phyloP scores from a whole-genome alignment of 2,797 vertebrate species.

The Amphiprion clarkii region DNA sequence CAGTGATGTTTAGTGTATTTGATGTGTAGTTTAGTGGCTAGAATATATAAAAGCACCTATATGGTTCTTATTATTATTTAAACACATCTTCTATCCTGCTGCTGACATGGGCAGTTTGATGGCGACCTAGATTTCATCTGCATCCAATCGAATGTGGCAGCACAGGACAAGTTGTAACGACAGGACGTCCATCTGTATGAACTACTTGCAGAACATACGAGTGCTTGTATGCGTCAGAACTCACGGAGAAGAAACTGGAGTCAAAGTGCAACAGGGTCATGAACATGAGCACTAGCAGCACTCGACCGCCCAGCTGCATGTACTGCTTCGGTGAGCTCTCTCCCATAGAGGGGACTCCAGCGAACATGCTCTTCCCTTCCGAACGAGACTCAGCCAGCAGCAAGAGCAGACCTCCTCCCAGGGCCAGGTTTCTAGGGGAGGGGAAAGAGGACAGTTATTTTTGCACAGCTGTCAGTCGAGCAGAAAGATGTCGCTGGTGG shows the following conservation, averaged over 20 bases:
- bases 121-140: not conserved
- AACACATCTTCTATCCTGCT: not conserved
- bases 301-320: conserved; percentile 97
- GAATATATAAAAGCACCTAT: not conserved
- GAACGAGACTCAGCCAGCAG: conserved; percentile 96
- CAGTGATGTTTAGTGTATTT: too few species aligned
- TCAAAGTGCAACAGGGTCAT: conserved; percentile 98
- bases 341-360: conserved; percentile 92
- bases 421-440: conserved; percentile 92
- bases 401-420: conserved; percentile 95
- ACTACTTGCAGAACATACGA: not conserved
- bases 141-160: not conserved
- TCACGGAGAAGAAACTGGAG: conserved; percentile 95
- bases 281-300: conserved; percentile 98
- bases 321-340: conserved; percentile 96
- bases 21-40: too few species aligned
- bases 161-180: not conserved
- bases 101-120: not conserved
- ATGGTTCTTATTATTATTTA: not conserved
- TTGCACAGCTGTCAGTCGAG: conserved; percentile 18
- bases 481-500: not conserved
- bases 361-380: conserved; percentile 99
- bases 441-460: conserved; percentile 77
- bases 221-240: conserved; percentile 63
- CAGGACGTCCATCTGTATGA: not conserved